phyloP scores from a whole-genome alignment of 2,888 invertebrate species.

The Xestia xanthographa region DNA sequence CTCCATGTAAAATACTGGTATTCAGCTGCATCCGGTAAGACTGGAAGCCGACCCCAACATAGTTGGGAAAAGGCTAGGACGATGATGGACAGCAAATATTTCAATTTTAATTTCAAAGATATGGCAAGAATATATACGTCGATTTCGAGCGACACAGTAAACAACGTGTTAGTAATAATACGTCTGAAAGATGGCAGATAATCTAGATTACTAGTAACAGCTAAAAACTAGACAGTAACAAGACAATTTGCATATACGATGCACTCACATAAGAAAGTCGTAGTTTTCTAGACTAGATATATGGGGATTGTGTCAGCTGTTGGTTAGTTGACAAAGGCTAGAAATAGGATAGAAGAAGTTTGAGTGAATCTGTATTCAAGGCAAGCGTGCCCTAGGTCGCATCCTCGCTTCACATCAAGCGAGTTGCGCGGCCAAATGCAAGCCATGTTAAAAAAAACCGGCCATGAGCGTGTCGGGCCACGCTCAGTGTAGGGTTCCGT shows the following conservation, averaged over 20 bases:
- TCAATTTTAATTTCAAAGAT: background rate
- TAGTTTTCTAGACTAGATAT: slow-evolving; percentile 1
- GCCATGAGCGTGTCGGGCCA: too few relatives aligned
- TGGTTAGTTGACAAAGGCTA: background rate
- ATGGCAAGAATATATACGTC: background rate
- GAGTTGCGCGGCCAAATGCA: background rate
- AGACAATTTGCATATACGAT: slow-evolving; percentile 42
- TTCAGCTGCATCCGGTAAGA: too few relatives aligned
- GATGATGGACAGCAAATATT: background rate
- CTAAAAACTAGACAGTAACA: slow-evolving; percentile 57
- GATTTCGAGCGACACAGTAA: background rate
- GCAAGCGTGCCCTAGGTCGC: background rate
- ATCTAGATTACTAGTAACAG: slow-evolving; percentile 46
- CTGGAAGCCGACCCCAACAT: too few relatives aligned
- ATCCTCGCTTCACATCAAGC: background rate
- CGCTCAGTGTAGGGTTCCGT: too few relatives aligned
- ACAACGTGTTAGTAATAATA: background rate
- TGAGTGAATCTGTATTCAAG: background rate
- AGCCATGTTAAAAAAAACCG: background rate
- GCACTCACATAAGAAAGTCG: slow-evolving; percentile 33
- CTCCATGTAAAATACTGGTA: too few relatives aligned
- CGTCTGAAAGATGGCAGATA: slow-evolving; percentile 25
- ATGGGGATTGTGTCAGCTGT: background rate
- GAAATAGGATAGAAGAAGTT: background rate
- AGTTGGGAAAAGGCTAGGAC: too few relatives aligned